Conservation (phyloP, 2,113 vertebrate genomes). For the Gobius niger region DNA sequence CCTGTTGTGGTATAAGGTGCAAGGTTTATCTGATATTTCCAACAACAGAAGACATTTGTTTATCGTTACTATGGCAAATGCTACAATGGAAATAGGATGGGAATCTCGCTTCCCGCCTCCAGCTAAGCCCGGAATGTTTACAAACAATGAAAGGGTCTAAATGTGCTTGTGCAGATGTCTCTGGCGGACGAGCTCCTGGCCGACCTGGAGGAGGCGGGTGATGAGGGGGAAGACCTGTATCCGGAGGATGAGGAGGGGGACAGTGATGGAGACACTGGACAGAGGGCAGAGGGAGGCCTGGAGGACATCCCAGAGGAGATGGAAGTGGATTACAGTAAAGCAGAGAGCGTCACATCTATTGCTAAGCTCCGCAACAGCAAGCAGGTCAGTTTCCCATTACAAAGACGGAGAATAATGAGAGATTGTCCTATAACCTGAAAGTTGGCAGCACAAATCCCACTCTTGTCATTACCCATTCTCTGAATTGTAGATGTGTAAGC, state of each 20-base stretch:
- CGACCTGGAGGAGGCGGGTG: slow-evolving; percentile 88
- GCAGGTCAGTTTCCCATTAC: slow-evolving; percentile 70
- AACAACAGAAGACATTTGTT: no score
- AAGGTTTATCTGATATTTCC: no score
- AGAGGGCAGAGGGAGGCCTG: slow-evolving; percentile 67
- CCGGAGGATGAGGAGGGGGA: slow-evolving; percentile 84
- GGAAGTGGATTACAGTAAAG: slow-evolving; percentile 83
- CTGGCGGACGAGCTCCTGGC: slow-evolving; percentile 90
- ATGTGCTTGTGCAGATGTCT: slow-evolving; percentile 78
- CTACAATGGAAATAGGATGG: no score
- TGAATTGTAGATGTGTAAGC: no score
- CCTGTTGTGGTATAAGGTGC: no score
- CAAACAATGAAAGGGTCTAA: no score
- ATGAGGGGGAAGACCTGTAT: slow-evolving; percentile 87
- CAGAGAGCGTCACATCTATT: slow-evolving; percentile 85
- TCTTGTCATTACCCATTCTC: no score
- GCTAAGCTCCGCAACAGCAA: slow-evolving; percentile 92
- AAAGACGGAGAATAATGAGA: neutral
- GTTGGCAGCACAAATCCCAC: neutral
- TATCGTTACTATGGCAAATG: no score
- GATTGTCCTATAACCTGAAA: neutral
- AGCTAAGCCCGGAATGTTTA: no score
- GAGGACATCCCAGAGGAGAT: slow-evolving; percentile 91
- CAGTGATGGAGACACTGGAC: slow-evolving; percentile 78
- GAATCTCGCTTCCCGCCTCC: no score